Base-by-base conservation (phyloP, 2,888 invertebrate species). In the Euphydryas editha region DNA sequence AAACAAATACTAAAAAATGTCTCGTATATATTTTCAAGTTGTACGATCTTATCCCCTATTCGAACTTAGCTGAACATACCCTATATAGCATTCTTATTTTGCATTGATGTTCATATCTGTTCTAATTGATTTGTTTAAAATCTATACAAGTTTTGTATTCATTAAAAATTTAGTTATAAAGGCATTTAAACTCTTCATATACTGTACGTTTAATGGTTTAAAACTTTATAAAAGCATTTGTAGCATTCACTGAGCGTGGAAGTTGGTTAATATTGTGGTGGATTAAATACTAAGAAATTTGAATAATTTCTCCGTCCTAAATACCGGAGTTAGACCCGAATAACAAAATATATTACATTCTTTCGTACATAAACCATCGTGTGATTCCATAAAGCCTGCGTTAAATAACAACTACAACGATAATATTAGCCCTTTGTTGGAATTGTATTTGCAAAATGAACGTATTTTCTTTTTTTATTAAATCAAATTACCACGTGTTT, bases 261-360 rank as follows among this genome's bases (percentile, higher is more conserved):
- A 49, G 49, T 63, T 57, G 49, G 49, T 51, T 64, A 59, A 59
- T 54, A 66, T 55, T 59, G 47, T 58, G 51, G 57, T 46, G 24
- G 56, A 54, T 57, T 62, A 65, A 63, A 67, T 63, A 67, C 56
- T 44, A 57, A 18, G n/a, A 56, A 59, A 67, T 70, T 62, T 70
- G 58, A 65, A 70, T 69, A 62, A 60, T 68, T 55, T 30, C 7
- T 13, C 24, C 56, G 55, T 36, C 36, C 59, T 60, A 30, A 65
- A 63, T 63, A 60, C 62, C 62, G 39, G 30, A 46, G 17, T 44
- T n/a, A 15, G n/a, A 17, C 60, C 36, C 39, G 65, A 60, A 80
- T 59, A 70, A 65, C 67, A 49, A 59, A 70, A 64, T 61, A 61
- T 51, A 67, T 67, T 67, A 62, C 55, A 70, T 67, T 65, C 65